Evolutionary conservation across 1,140 invertebrate genomes (phyloP), one percentile per base, ranked within the genome.

Genomic region (Rhyzopertha dominica): DNA sequence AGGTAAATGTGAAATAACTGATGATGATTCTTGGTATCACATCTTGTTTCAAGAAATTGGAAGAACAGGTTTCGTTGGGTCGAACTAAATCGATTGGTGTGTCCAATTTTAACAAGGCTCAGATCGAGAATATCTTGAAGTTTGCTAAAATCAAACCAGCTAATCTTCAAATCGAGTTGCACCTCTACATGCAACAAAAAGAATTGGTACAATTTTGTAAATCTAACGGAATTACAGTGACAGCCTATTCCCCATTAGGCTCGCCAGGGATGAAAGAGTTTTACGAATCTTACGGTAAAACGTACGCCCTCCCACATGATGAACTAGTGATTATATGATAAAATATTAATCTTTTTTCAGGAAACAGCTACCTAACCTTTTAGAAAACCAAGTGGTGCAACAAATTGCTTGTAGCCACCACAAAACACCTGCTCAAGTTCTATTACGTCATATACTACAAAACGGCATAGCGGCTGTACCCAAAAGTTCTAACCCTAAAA

Each of bases 221-320:
- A 32, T 58, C 72, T 4, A 71, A 84, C 47, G 73, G 80, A n/a
- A 87, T 94, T 19, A 68, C 76, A 1, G 63, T 94, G 12, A 87
- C 82, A 1, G 89, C 84, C 0, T 95, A 93, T 61, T 81, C 83
- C 18, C 87, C 90, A 2, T 62, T 95, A 2, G 90, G 83, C 1
- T 82, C 80, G 4, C 79, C 77, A 45, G 83, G 77, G 1, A 68
- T 75, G 17, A 70, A 70, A 22, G 64, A 70, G 48, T 62, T 69
- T n/a, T 63, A 76, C 30, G 60, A 61, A 30, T 58, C 50, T 8
- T 53, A 66, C 10, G 69, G 67, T 14, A 40, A 63, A 5, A 57
- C 63, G 41, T 66, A 51, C 42, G 51, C 13, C 18, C 12, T 14
- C 8, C 13, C 20, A n/a, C 1, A 22, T 42, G 10, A 16, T 18